Conservation (phyloP, 2,113 vertebrate species). For the Ia io region DNA sequence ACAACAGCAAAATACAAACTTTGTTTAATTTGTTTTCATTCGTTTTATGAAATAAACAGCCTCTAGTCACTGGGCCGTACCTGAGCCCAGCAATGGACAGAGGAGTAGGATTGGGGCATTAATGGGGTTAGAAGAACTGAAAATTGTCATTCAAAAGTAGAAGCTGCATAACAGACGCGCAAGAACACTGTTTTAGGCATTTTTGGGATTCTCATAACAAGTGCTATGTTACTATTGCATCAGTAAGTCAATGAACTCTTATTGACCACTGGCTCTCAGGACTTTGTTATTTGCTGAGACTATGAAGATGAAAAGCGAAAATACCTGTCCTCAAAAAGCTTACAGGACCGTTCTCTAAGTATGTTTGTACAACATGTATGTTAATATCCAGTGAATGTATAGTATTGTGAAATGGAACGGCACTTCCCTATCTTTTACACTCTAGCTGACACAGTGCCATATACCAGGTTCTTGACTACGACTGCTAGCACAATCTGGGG, state of each 20-base stretch:
- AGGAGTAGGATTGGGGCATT: background rate
- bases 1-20: background rate
- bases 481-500: background rate
- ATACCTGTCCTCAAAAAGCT: background rate
- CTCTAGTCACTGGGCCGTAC: background rate
- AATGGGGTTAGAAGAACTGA: background rate
- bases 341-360: background rate
- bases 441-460: background rate
- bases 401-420: background rate
- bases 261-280: background rate
- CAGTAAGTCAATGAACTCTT: background rate
- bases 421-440: background rate
- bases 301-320: background rate
- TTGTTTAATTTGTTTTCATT: background rate
- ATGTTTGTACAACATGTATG: background rate
- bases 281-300: background rate
- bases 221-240: background rate
- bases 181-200: background rate
- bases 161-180: background rate
- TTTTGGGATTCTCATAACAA: background rate
- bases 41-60: background rate
- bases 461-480: background rate
- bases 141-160: background rate
- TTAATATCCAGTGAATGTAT: background rate
- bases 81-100: background rate